phyloP scores from a whole-genome alignment of 2,888 invertebrate genomes.

The Amblyjoppa fuscipennis region DNA sequence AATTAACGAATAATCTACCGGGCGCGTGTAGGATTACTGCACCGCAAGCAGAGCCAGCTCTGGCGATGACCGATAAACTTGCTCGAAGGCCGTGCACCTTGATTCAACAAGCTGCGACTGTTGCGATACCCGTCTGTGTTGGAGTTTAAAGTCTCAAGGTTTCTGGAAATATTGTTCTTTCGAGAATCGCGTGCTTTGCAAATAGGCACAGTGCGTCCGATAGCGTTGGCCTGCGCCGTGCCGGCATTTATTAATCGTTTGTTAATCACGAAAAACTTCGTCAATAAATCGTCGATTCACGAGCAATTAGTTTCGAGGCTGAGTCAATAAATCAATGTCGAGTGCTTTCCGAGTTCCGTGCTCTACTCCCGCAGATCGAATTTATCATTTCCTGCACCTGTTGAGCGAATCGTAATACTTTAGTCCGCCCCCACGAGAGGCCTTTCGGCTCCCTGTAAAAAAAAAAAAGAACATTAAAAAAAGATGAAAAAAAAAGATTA shows the following conservation, averaged over 20 bases:
- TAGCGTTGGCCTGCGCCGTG: slow-evolving; percentile 17
- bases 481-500: slow-evolving; percentile 4
- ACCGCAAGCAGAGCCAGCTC: neutral
- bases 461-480: slow-evolving; percentile 1
- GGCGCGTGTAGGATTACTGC: neutral
- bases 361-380: neutral
- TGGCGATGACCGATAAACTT: slow-evolving; percentile 63
- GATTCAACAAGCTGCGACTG: slow-evolving; percentile 55
- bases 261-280: neutral
- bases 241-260: neutral
- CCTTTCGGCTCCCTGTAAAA: neutral
- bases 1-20: neutral
- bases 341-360: slow-evolving; percentile 2
- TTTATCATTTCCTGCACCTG: slow-evolving; percentile 50
- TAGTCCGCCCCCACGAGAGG: neutral
- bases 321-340: slow-evolving; percentile 40
- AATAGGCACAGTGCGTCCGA: slow-evolving; percentile 36
- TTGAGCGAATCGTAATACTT: slow-evolving; percentile 49
- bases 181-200: slow-evolving; percentile 31
- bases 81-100: slow-evolving; percentile 57
- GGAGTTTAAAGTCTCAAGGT: slow-evolving; percentile 36
- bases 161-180: slow-evolving; percentile 52
- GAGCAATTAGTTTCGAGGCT: slow-evolving; percentile 19
- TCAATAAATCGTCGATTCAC: slow-evolving; percentile 20
- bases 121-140: slow-evolving; percentile 29